phyloP scores from a whole-genome alignment of 2,797 vertebrate genomes.

The Onychomys leucogaster region DNA sequence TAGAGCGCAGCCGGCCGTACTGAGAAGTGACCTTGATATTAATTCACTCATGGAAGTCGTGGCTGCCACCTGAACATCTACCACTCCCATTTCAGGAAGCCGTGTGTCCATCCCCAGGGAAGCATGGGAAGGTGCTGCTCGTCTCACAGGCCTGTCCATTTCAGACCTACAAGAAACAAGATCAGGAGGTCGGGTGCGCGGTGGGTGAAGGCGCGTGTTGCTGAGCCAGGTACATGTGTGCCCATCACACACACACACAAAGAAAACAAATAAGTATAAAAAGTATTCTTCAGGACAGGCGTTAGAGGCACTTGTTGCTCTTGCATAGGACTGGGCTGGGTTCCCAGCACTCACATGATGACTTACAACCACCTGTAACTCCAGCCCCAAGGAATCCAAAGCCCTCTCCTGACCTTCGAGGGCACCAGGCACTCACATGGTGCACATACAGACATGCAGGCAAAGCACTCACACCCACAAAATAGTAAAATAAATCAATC shows the following conservation, averaged over 20 bases:
- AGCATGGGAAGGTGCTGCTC: background rate
- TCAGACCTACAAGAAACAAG: background rate
- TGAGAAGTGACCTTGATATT: background rate
- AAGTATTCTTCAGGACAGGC: background rate
- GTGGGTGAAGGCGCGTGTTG: background rate
- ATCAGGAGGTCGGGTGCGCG: background rate
- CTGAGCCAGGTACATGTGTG: background rate
- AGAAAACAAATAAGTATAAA: background rate
- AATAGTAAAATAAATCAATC: background rate
- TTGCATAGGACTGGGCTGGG: background rate
- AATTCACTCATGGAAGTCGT: background rate
- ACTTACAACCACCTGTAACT: background rate
- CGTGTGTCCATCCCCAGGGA: background rate
- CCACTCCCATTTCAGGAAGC: background rate
- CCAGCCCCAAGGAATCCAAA: background rate
- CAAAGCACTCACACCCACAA: background rate
- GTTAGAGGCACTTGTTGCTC: background rate
- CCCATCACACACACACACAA: background rate
- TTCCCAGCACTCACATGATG: background rate
- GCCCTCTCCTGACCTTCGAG: background rate
- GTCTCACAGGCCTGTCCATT: background rate
- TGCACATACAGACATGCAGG: background rate
- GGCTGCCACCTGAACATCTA: background rate
- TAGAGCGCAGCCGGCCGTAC: background rate
- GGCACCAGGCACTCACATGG: background rate